These are phyloP conservation scores for Synanthedon formicaeformis DNA, from an alignment of 2,888 invertebrate genomes.

Conservation along the genomic window DNA sequence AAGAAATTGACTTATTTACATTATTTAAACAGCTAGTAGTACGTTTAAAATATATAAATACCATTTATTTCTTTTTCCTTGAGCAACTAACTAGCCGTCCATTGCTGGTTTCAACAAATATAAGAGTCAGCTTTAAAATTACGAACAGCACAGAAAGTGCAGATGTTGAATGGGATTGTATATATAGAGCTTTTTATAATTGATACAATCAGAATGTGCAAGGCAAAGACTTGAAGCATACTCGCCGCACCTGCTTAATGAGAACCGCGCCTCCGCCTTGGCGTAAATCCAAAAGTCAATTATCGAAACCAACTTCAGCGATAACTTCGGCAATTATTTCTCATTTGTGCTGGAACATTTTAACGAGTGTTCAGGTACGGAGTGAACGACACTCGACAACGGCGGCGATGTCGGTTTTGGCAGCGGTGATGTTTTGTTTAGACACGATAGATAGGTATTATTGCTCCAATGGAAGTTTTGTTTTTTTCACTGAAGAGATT, in stretches of 20 bases:
- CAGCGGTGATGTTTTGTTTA: slow-evolving; percentile 37
- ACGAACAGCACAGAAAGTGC: too few species aligned
- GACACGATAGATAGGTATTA: not conserved
- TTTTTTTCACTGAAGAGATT: too few species aligned
- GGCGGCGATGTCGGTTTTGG: slow-evolving; percentile 39
- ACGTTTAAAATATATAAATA: too few species aligned
- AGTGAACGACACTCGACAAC: slow-evolving; percentile 44
- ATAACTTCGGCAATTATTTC: slow-evolving; percentile 57
- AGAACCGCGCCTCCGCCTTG: slow-evolving; percentile 19
- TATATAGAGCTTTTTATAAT: not conserved
- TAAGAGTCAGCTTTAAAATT: too few species aligned
- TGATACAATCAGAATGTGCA: not conserved
- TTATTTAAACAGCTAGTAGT: too few species aligned
- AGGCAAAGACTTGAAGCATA: not conserved
- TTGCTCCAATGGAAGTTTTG: not conserved
- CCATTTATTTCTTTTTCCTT: too few species aligned
- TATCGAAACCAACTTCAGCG: slow-evolving; percentile 37
- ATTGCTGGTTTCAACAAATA: too few species aligned
- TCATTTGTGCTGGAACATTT: slow-evolving; percentile 50
- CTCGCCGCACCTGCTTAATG: not conserved
- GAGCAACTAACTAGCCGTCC: too few species aligned
- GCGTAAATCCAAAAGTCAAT: slow-evolving; percentile 58
- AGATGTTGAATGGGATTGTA: too few species aligned
- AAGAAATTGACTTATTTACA: too few species aligned
- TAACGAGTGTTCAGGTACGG: slow-evolving; percentile 43